Base-by-base conservation (phyloP, 2,113 vertebrate genomes). In the Panthera uncia region DNA sequence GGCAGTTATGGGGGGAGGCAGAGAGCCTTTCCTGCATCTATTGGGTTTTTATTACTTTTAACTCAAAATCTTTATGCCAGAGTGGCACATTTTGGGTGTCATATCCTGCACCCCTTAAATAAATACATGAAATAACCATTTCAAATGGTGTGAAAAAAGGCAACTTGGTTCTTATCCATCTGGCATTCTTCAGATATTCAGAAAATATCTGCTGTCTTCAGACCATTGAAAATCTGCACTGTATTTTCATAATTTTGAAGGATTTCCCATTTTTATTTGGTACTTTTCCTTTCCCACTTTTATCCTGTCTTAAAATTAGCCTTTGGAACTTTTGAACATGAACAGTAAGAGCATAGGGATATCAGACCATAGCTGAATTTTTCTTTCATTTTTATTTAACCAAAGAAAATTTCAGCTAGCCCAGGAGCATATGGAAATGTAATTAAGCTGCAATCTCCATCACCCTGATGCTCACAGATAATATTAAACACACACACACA, bases 381-480 rank as follows among this genome's bases (percentile, higher is more conserved):
- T 82, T 12, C 19, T 92, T 74, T 94, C 83, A 85, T 92, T 97
- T 91, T 94, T 81, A 65, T 74, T 81, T 92, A 94, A 97, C 89
- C 50, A 36, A 80, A 92, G 55, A 71, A 76, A 94, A 92, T 61
- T 85, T 89, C 50, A 89, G 85, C 38, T 84, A 69, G n/a, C 61
- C 73, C 52, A 45, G 21, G 41, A 71, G 48, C 57, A 8, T 87
- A 90, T 90, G 79, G 68, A 94, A 93, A 69, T 57, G 45, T 97
- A 92, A 96, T 93, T 93, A 94, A 89, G 27, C 23, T 27, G 29
- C 27, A 74, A 68, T 65, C 3, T 94, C 80, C 41, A 63, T 41
- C 7, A 90, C 89, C 94, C 86, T 91, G 48, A 95, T 41, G 13
- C 71, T 85, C 78, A 84, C 95, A 95, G 68, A 63, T 92, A 89